phyloP scores from a whole-genome alignment of 1,140 invertebrate species.

The Contarinia nasturtii region DNA sequence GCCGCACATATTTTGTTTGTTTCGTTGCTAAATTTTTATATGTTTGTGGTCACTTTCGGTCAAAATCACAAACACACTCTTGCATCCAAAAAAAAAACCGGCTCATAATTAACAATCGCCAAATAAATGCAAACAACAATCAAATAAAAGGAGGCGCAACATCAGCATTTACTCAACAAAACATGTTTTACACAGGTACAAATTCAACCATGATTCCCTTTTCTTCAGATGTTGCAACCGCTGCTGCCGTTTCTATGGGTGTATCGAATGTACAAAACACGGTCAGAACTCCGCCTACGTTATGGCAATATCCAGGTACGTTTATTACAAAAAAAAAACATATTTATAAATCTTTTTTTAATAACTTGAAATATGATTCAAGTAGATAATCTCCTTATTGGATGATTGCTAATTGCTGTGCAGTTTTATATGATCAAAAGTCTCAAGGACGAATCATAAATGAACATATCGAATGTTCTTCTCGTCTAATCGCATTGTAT shows the following conservation, averaged over 20 bases:
- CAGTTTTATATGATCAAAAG: not conserved
- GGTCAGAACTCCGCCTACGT: constrained; percentile 31
- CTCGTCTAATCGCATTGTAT: too few species aligned
- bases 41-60: too few species aligned
- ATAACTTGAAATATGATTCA: not conserved
- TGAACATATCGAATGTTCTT: too few species aligned
- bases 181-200: constrained; percentile 6
- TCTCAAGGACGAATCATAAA: not conserved
- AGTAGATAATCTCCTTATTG: not conserved
- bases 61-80: not conserved
- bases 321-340: constrained; percentile 7
- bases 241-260: constrained; percentile 11
- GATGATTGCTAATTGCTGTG: not conserved
- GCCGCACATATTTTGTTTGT: too few species aligned
- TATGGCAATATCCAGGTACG: constrained; percentile 58
- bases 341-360: too few species aligned
- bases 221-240: constrained; percentile 1
- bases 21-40: too few species aligned
- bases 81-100: not conserved
- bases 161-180: constrained; percentile 4
- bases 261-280: constrained; percentile 15
- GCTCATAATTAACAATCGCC: not conserved
- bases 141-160: constrained; percentile 3
- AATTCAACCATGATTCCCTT: constrained; percentile 5
- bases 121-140: not conserved